Percentiles rank a stretch among this genome's conserved stretches.
Conservation (phyloP, 2,797 vertebrate species). For the Mionectes olivaceus region DNA sequence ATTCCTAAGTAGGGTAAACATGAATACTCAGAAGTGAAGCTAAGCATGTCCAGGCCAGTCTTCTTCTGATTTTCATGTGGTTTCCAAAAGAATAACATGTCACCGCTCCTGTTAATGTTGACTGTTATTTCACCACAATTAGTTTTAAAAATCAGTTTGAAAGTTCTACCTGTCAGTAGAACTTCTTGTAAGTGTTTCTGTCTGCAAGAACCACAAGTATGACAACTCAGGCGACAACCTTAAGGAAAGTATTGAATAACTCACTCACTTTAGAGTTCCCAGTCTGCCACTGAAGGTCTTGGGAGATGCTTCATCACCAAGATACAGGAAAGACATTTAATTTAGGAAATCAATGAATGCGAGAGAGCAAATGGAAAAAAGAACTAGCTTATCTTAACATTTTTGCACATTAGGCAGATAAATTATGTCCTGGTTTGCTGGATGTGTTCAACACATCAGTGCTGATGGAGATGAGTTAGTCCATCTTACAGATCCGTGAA, state of each 20-base stretch:
- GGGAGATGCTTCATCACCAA: background rate
- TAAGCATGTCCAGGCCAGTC: background rate
- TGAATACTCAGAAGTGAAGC: background rate
- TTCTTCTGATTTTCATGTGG: background rate
- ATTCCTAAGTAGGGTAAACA: slow-evolving; percentile 6
- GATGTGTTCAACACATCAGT: background rate
- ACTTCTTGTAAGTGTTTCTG: background rate
- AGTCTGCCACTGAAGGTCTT: background rate
- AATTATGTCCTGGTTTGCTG: background rate
- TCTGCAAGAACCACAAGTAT: background rate
- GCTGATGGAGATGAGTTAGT: background rate
- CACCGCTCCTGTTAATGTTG: background rate
- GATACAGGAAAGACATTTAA: background rate
- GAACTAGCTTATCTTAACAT: background rate
- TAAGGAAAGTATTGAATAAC: background rate
- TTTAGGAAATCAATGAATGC: background rate
- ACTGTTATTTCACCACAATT: background rate
- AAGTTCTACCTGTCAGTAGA: background rate
- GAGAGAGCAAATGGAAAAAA: background rate
- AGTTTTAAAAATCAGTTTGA: background rate
- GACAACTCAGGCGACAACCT: background rate
- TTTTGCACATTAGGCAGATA: background rate
- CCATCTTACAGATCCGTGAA: background rate
- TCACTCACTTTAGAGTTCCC: background rate
- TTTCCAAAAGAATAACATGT: background rate